Evolutionary conservation across 2,113 vertebrate genomes (phyloP).

Genomic region (Bubalus kerabau): DNA sequence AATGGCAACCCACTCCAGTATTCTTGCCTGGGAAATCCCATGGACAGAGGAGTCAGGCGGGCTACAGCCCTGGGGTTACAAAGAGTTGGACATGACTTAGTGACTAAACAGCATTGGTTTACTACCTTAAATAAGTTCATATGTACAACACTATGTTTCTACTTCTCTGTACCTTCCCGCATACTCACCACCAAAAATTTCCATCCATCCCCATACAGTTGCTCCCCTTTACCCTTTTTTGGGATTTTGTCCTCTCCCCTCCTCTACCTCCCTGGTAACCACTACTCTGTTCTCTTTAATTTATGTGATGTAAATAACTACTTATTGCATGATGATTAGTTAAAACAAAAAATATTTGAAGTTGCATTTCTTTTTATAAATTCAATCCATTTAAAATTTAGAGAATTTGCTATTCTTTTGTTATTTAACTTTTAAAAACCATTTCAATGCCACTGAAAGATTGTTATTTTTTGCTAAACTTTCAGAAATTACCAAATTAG

Average conservation of each 20-base stretch:
- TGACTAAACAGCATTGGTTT: background rate
- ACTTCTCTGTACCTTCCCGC: background rate
- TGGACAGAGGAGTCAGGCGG: background rate
- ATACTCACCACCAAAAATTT: background rate
- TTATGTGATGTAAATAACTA: background rate
- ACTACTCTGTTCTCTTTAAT: background rate
- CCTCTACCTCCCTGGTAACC: background rate
- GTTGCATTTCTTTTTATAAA: background rate
- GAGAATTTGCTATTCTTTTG: background rate
- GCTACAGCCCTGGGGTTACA: background rate
- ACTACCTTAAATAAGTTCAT: background rate
- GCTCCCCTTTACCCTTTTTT: background rate
- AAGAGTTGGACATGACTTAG: background rate
- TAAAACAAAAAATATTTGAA: conserved; percentile 17
- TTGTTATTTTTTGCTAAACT: background rate
- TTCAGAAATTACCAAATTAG: background rate
- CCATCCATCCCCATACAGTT: background rate
- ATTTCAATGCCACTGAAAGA: background rate
- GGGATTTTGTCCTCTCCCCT: background rate
- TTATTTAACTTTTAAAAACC: background rate
- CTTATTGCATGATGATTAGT: background rate
- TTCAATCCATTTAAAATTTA: background rate
- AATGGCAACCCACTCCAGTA: background rate
- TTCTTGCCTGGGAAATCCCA: background rate
- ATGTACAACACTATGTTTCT: background rate